A percentile compares a stretch with the other conserved stretches of the same genome.
These are phyloP conservation scores for Ceratotherium simum DNA, from an alignment of 2,113 vertebrate genomes.

Conservation along the genomic window DNA sequence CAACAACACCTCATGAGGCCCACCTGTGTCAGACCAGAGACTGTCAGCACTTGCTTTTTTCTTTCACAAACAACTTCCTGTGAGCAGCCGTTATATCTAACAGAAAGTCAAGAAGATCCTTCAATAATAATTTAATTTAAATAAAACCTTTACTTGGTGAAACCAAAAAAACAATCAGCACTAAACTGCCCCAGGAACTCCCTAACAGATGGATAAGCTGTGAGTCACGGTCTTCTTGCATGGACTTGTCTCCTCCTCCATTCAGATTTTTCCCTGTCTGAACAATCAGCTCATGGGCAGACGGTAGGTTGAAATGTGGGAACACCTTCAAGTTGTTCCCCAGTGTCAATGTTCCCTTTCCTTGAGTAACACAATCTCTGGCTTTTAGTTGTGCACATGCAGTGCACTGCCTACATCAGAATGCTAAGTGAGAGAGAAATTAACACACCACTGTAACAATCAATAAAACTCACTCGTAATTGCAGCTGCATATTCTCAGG, in stretches of 20 bases:
- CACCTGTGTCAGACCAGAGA: no score
- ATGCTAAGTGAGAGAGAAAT: not conserved
- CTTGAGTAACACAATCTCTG: not conserved
- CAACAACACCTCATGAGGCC: not conserved
- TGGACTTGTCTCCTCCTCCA: not conserved
- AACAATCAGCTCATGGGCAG: not conserved
- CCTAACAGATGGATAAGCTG: not conserved
- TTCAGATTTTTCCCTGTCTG: not conserved
- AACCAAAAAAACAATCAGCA: constrained; percentile 14
- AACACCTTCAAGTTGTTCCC: not conserved
- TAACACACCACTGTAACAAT: not conserved
- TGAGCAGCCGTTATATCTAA: not conserved
- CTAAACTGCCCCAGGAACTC: not conserved
- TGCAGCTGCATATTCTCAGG: not conserved
- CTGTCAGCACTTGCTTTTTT: not conserved
- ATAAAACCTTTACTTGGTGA: not conserved
- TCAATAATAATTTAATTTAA: not conserved
- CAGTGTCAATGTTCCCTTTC: not conserved
- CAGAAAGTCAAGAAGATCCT: not conserved
- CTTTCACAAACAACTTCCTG: not conserved
- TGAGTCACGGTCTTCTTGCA: constrained; percentile 10
- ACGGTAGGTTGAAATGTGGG: not conserved
- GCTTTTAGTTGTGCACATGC: not conserved
- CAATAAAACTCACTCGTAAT: not conserved
- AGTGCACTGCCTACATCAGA: not conserved